Evolutionary conservation across 2,113 vertebrate species (phyloP), one percentile per base, ranked within the genome.

Genomic region (Lethenteron camtschaticum): DNA sequence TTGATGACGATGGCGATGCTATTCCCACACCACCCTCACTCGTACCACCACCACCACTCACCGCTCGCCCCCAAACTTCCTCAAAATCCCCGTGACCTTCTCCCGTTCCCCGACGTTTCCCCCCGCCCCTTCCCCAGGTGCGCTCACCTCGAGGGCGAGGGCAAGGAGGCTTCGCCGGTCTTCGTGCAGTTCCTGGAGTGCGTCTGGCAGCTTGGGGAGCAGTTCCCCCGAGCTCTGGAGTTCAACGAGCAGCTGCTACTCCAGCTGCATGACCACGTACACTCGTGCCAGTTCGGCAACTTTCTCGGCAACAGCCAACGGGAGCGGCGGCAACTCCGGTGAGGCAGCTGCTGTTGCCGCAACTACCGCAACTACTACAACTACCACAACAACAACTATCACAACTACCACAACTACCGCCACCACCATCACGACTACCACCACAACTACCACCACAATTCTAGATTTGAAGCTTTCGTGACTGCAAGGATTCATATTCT

Each of bases 171-270:
- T 8, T 88, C 84, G 8, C 85, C 85, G 12, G 78, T 88, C 60
- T 87, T 88, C 75, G 86, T 85, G 0, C 85, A 86, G 74, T 88
- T 88, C 11, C 16, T 85, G 14, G 85, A 85, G 56, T 85, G 84
- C 11, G 78, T 86, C 69, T 87, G 85, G 84, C 84, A 87, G 73
- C 81, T 87, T 55, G 82, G 78, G 76, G 81, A 86, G 74, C 84
- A 86, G 74, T 87, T 85, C 70, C 84, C 85, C 1, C 85, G 82
- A 71, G 68, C 80, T 0, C 86, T 88, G 58, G 82, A 85, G 60
- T 88, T 86, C 66, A 86, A 75, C 0, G 85, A 87, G 73, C 75
- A 72, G 1, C 82, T 82, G 70, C 78, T 87, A 8, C 76, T 86
- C 1, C 79, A 84, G 71, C 80, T 88, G 74, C 85, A 88, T 0